These are phyloP conservation scores for Morinoia aosen DNA, from an alignment of 2,888 invertebrate genomes.

Conservation along the genomic window DNA sequence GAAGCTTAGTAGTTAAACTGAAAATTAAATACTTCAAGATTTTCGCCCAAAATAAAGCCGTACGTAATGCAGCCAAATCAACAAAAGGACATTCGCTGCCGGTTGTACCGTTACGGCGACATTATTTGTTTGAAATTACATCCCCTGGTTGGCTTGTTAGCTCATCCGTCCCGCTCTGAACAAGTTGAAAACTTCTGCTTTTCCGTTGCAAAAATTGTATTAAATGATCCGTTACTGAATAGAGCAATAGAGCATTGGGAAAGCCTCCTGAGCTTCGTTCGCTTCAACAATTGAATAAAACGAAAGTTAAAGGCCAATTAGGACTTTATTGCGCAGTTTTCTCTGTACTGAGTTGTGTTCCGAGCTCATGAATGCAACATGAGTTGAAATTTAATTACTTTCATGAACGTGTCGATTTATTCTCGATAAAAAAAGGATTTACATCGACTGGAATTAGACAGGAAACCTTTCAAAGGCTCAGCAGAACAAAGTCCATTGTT, in stretches of 20 bases:
- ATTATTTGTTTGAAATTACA: too few species aligned
- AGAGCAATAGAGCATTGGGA: not conserved
- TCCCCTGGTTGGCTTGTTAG: not conserved
- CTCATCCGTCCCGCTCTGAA: not conserved
- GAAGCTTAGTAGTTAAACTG: too few species aligned
- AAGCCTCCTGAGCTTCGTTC: not conserved
- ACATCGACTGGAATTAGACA: not conserved
- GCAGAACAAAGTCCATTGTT: not conserved
- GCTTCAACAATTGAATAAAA: not conserved
- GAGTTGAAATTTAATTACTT: not conserved
- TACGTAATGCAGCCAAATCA: too few species aligned
- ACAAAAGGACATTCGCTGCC: too few species aligned
- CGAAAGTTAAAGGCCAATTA: not conserved
- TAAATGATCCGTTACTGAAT: not conserved
- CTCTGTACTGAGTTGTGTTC: not conserved
- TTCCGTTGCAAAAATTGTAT: not conserved
- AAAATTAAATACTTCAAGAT: too few species aligned
- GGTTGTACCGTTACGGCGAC: too few species aligned
- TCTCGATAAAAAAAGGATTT: not conserved
- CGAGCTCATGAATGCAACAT: not conserved
- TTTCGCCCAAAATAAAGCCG: too few species aligned
- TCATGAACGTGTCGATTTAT: not conserved
- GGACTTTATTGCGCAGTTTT: not conserved
- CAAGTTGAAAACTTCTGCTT: not conserved
- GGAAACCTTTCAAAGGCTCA: not conserved